Conservation (phyloP, 2,113 vertebrate genomes). For the Phaethornis superciliosus region DNA sequence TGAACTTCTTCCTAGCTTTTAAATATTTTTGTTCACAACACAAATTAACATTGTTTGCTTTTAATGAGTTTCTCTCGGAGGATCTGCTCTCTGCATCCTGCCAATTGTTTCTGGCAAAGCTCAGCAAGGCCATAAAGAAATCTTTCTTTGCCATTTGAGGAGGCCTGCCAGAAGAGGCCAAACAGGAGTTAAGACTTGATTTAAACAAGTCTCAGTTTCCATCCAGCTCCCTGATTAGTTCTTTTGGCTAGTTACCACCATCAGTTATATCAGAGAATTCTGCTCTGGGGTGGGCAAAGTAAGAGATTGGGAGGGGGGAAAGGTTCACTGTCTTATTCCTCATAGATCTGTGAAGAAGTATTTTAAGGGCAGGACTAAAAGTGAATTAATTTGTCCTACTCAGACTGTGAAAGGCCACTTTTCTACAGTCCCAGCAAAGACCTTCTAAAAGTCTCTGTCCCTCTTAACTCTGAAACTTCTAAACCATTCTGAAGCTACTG, state of each 20-base stretch:
- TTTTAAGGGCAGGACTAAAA: neutral
- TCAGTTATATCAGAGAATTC: neutral
- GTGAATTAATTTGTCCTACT: neutral
- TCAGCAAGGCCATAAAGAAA: neutral
- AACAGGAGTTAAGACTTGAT: slow-evolving; percentile 30
- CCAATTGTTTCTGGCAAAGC: neutral
- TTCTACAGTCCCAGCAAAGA: neutral
- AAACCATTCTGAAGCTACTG: neutral
- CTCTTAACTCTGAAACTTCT: neutral
- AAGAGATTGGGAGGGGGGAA: neutral
- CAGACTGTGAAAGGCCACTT: neutral
- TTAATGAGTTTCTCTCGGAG: slow-evolving; percentile 1
- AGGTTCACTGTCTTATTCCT: neutral
- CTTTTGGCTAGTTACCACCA: neutral
- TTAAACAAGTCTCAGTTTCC: neutral
- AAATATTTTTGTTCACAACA: slow-evolving; percentile 6
- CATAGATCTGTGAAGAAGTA: neutral
- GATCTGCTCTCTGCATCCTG: neutral
- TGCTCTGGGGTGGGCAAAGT: neutral
- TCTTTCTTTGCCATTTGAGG: neutral
- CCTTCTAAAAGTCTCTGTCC: neutral
- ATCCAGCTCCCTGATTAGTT: neutral
- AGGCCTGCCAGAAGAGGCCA: slow-evolving; percentile 10
- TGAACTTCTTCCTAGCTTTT: slow-evolving; percentile 32
- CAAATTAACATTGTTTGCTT: slow-evolving; percentile 36